Evolutionary conservation across 2,797 vertebrate genomes (phyloP).

Genomic region (Antennarius maculatus): DNA sequence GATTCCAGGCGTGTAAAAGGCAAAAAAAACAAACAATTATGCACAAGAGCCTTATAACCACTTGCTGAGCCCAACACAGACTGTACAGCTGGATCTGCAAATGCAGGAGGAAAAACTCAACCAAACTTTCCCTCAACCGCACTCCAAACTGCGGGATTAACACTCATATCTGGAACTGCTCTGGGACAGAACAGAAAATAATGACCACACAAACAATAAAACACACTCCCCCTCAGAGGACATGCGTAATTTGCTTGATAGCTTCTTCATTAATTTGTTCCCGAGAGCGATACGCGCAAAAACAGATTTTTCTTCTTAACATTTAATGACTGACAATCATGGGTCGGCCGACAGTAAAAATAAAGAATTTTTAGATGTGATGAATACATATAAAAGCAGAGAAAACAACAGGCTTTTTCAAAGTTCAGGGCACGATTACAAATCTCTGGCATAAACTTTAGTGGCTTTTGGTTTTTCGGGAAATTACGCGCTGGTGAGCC

Average conservation of each 20-base stretch:
- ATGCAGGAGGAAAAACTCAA: constrained; percentile 19
- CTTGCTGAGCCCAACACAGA: constrained; percentile 40
- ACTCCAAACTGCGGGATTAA: constrained; percentile 26
- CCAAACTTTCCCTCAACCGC: constrained; percentile 3
- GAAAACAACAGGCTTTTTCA: constrained; percentile 16
- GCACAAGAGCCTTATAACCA: constrained; percentile 65
- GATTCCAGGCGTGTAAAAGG: constrained; percentile 69
- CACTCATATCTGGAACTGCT: constrained; percentile 47
- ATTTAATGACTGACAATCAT: constrained; percentile 41
- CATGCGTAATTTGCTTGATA: constrained; percentile 51
- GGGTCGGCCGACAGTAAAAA: constrained; percentile 24
- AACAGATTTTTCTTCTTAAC: neutral
- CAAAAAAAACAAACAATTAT: constrained; percentile 64
- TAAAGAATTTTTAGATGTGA: constrained; percentile 25
- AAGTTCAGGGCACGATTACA: constrained; percentile 11
- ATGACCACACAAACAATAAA: constrained; percentile 60
- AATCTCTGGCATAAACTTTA: constrained; percentile 45
- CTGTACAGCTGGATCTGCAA: constrained; percentile 16
- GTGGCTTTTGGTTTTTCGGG: constrained; percentile 28
- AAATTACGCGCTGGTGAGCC: constrained; percentile 55
- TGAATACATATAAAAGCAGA: neutral
- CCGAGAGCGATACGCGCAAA: constrained; percentile 31
- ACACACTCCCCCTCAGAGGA: constrained; percentile 39
- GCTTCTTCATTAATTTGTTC: constrained; percentile 58
- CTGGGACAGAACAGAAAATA: constrained; percentile 51